A percentile compares a stretch with the other conserved stretches of the same genome.
Conservation (phyloP, 2,888 invertebrate species). For the Crematogaster levior region DNA sequence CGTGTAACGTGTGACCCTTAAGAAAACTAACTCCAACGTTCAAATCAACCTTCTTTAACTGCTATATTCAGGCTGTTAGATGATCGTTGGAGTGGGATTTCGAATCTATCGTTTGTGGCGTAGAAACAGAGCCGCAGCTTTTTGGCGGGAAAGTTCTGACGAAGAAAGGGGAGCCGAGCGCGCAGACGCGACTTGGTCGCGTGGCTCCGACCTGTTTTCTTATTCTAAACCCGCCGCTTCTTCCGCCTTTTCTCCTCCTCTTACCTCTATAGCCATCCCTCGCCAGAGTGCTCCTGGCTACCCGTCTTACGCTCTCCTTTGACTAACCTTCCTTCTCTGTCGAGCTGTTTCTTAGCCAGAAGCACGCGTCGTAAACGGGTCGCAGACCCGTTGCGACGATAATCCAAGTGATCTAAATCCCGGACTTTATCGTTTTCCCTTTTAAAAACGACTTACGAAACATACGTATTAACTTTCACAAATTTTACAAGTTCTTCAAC, state of each 20-base stretch:
- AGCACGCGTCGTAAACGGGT: constrained; percentile 39
- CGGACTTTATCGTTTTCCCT: neutral
- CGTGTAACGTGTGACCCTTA: too few species aligned
- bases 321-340: constrained; percentile 51
- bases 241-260: constrained; percentile 70
- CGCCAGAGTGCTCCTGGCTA: constrained; percentile 70
- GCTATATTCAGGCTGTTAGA: neutral
- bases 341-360: constrained; percentile 41
- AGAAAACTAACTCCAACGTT: neutral
- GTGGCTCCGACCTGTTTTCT: constrained; percentile 82
- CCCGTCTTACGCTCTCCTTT: constrained; percentile 79
- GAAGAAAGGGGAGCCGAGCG: constrained; percentile 67
- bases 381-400: constrained; percentile 36
- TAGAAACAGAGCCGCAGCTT: constrained; percentile 62
- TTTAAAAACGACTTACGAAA: neutral
- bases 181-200: constrained; percentile 78
- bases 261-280: constrained; percentile 44
- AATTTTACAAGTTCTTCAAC: neutral
- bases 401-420: neutral
- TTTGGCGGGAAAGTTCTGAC: constrained; percentile 80
- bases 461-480: neutral
- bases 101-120: constrained; percentile 55
- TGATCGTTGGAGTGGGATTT: neutral
- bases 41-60: neutral
- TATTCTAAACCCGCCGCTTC: constrained; percentile 74